Percentiles rank a stretch among this genome's conserved stretches.
These are phyloP conservation scores for Eremophila alpestris DNA, from an alignment of 2,797 vertebrate genomes.

Conservation along the genomic window DNA sequence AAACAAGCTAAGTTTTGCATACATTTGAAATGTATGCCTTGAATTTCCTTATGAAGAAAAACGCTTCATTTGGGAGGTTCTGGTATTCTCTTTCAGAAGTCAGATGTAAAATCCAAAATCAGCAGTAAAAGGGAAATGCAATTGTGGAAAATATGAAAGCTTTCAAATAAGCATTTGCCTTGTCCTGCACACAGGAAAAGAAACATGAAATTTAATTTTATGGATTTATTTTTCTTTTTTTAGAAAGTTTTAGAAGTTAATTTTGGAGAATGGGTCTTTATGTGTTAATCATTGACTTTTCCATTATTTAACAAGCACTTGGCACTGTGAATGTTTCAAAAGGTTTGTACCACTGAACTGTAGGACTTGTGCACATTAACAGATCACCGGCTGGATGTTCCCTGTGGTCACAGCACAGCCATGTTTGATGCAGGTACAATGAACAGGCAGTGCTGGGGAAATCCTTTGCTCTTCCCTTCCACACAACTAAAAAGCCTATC, in stretches of 20 bases:
- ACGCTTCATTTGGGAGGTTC: neutral
- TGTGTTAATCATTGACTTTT: neutral
- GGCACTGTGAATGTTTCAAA: neutral
- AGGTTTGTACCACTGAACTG: neutral
- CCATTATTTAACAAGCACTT: neutral
- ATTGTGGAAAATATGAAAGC: neutral
- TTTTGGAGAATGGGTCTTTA: neutral
- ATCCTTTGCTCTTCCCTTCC: neutral
- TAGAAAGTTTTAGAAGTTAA: neutral
- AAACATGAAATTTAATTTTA: neutral
- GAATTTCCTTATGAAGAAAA: neutral
- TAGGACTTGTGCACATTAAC: neutral
- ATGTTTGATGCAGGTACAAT: neutral
- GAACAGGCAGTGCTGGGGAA: neutral
- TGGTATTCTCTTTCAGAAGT: neutral
- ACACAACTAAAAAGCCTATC: neutral
- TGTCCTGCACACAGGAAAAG: neutral
- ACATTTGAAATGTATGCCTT: neutral
- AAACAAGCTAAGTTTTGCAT: neutral
- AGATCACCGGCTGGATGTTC: neutral
- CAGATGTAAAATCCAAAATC: neutral
- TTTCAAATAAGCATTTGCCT: neutral
- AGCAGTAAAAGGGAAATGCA: neutral
- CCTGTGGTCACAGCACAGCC: accelerated
- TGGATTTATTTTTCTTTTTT: neutral